A percentile compares a stretch with the other conserved stretches of the same genome.
Evolutionary conservation across 2,888 invertebrate genomes (phyloP).

Genomic region (Drosophila ezoana): DNA sequence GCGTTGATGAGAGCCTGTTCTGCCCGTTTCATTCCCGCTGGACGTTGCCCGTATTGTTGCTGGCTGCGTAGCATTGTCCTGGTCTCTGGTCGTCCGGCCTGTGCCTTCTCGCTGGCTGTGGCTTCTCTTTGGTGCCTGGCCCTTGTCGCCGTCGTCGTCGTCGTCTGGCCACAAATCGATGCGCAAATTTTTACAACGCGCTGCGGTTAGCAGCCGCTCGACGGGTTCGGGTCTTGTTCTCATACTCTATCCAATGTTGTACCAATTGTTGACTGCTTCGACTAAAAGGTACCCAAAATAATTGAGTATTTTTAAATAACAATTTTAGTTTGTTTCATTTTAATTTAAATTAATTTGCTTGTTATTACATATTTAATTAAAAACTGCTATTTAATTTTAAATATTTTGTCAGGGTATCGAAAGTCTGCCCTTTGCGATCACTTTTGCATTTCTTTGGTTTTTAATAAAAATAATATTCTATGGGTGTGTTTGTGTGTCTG

Average conservation of each 20-base stretch:
- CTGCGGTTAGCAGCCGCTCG: slow-evolving; percentile 66
- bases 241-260: slow-evolving; percentile 34
- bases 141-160: slow-evolving; percentile 48
- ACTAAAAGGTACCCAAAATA: neutral
- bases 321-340: too few relatives aligned
- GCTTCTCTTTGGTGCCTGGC: slow-evolving; percentile 43
- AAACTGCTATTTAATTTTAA: neutral
- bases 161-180: slow-evolving; percentile 78
- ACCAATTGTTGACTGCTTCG: neutral
- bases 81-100: slow-evolving; percentile 18
- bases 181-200: slow-evolving; percentile 75
- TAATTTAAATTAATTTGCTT: neutral
- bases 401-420: slow-evolving; percentile 45
- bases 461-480: slow-evolving; percentile 53
- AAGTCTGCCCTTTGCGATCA: neutral
- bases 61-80: slow-evolving; percentile 50
- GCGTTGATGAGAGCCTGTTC: slow-evolving; percentile 49
- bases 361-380: neutral
- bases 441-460: slow-evolving; percentile 50
- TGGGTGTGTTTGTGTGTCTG: slow-evolving; percentile 49
- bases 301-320: neutral
- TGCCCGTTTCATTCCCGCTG: slow-evolving; percentile 40
- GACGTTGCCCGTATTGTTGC: slow-evolving; percentile 52
- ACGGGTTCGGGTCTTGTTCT: slow-evolving; percentile 13
- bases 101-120: slow-evolving; percentile 15